Evolutionary conservation across 2,888 invertebrate species (phyloP).

Genomic region (Heliconius erato): DNA sequence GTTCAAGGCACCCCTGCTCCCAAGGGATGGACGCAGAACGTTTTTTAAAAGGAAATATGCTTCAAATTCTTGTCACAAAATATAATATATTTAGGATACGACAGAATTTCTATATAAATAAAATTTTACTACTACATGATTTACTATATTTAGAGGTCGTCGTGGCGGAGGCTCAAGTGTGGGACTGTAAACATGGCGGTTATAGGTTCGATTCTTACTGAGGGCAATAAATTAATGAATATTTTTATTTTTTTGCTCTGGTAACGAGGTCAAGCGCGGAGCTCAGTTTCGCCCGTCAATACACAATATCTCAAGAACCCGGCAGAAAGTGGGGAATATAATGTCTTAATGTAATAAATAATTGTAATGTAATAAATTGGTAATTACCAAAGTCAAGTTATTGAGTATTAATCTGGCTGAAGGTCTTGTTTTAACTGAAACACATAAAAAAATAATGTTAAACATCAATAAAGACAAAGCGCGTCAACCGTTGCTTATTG

Average conservation of each 20-base stretch:
- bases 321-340: not conserved
- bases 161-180: too few species aligned
- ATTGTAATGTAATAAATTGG: too few species aligned
- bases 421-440: too few species aligned
- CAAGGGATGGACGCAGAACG: conserved; percentile 32
- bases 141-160: not conserved
- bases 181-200: not conserved
- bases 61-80: conserved; percentile 3
- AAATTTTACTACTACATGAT: not conserved
- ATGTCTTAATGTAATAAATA: too few species aligned
- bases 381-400: too few species aligned
- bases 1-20: conserved; percentile 1
- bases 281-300: not conserved
- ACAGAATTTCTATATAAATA: not conserved
- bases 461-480: too few species aligned
- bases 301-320: not conserved
- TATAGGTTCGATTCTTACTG: not conserved
- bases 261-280: not conserved
- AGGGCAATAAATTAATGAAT: not conserved
- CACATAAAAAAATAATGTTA: too few species aligned
- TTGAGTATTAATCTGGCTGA: too few species aligned
- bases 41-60: conserved; percentile 16
- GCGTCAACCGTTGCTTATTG: too few species aligned
- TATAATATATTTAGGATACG: not conserved
- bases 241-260: not conserved